Evolutionary conservation across 2,888 invertebrate species (phyloP), one percentile per base, ranked within the genome.

Genomic region (Stegophylla sp.): DNA sequence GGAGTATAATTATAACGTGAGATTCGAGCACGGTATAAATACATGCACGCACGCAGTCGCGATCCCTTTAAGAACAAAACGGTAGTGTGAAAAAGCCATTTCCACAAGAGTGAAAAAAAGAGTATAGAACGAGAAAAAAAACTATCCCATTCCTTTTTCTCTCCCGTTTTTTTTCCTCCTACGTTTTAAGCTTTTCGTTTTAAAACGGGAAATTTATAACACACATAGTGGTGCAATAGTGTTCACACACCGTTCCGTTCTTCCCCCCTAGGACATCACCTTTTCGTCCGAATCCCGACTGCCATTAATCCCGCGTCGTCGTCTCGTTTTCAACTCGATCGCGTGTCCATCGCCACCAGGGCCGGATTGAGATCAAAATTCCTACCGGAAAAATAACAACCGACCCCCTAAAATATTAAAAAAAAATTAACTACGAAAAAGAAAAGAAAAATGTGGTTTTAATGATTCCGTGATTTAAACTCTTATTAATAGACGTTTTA

Each of bases 271-370:
- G 63, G 48, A 64, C 51, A 51, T 41, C 41, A 76, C 67, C 59
- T 76, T 76, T 66, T 77, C 59, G 45, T 77, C 77, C 34, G 45
- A 20, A 3, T 4, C 59, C 28, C 59, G n/a, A 23, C 53, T 69
- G 56, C 43, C 67, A 77, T 67, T 77, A 67, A 77, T 77, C 28
- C 59, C 59, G n/a, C n/a, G 26, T 75, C 66, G 76, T 76, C 76
- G 75, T 63, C 17, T 76, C 76, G 75, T 63, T 23, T 64, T 76
- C 53, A 20, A 26, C 66, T 76, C 66, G 26, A 66, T 66, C 53
- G 53, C 51, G 53, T n/a, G 66, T 26, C 74, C 74, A 26, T 75
- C 75, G 41, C 34, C 3, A 23, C n/a, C n/a, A n/a, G n/a, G n/a
- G n/a, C n/a, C n/a, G n/a, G n/a, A n/a, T n/a, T n/a, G n/a, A n/a